phyloP scores from a whole-genome alignment of 2,113 vertebrate species.

The Mastomys natalensis region DNA sequence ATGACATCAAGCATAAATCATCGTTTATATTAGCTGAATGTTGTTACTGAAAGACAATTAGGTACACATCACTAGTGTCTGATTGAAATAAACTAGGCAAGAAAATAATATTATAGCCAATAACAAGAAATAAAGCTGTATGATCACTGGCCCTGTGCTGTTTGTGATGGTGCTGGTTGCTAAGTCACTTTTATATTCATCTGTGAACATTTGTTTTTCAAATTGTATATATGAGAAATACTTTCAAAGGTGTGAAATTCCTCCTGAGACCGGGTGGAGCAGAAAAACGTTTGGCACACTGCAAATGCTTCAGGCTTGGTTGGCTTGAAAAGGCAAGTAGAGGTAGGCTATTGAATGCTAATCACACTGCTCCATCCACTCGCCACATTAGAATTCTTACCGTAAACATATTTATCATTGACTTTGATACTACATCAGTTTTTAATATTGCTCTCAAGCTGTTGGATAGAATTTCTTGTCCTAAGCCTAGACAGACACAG shows the following conservation, averaged over 20 bases:
- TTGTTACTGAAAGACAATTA: constrained; percentile 79
- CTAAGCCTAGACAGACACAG: constrained; percentile 52
- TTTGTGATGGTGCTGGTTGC: not conserved
- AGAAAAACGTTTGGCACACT: constrained; percentile 59
- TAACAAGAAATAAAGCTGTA: constrained; percentile 73
- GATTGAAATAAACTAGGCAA: constrained; percentile 76
- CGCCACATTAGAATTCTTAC: constrained; percentile 59
- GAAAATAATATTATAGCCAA: constrained; percentile 72
- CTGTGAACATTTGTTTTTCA: constrained; percentile 34
- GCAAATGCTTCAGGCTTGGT: constrained; percentile 65
- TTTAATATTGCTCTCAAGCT: constrained; percentile 69
- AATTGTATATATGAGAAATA: constrained; percentile 55
- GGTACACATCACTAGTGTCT: constrained; percentile 70
- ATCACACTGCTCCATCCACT: constrained; percentile 43
- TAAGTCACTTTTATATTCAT: constrained; percentile 56
- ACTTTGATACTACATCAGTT: constrained; percentile 77
- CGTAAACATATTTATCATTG: constrained; percentile 70
- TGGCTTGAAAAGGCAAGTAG: constrained; percentile 46
- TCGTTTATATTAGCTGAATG: constrained; percentile 72
- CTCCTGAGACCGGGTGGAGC: constrained; percentile 38
- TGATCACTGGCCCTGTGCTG: constrained; percentile 37
- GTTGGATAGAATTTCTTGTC: constrained; percentile 62
- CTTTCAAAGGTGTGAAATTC: constrained; percentile 70
- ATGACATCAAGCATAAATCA: constrained; percentile 79
- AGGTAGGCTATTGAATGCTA: constrained; percentile 38